Percentiles rank a stretch among this genome's conserved stretches.
phyloP scores from a whole-genome alignment of 2,797 vertebrate genomes.

The Chelonia mydas region DNA sequence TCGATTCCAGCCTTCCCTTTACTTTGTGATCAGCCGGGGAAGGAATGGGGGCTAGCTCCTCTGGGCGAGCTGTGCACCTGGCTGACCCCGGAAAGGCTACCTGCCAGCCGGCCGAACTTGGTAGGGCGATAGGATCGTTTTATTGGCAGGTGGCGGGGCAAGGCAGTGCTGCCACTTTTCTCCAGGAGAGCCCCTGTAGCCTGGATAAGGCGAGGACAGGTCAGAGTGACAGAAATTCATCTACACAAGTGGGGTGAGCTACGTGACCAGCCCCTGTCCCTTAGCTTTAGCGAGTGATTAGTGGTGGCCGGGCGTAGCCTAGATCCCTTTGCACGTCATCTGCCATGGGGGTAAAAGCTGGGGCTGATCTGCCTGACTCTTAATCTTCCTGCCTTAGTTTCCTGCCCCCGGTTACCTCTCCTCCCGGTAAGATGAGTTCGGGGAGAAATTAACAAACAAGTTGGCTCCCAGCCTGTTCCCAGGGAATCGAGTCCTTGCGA shows the following conservation, averaged over 20 bases:
- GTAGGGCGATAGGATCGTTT: background rate
- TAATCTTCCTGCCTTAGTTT: background rate
- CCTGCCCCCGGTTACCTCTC: background rate
- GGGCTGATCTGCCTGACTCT: background rate
- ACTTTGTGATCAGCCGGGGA: background rate
- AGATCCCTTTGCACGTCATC: background rate
- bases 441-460: constrained; percentile 5
- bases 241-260: background rate
- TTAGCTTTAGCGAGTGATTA: background rate
- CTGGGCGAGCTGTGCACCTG: background rate
- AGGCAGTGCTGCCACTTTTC: background rate
- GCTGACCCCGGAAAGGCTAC: background rate
- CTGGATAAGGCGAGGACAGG: background rate
- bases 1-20: background rate
- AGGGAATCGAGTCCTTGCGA: constrained; percentile 17
- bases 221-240: background rate
- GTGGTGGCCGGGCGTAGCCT: background rate
- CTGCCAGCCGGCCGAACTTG: background rate
- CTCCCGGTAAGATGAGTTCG: background rate
- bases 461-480: background rate
- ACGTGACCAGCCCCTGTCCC: background rate
- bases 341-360: fast-evolving
- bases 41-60: background rate
- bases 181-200: too few species aligned
- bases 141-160: background rate